Percentiles rank a stretch among this genome's conserved stretches.
Evolutionary conservation across 2,888 invertebrate species (phyloP).

Genomic region (Brachypterus glaber): DNA sequence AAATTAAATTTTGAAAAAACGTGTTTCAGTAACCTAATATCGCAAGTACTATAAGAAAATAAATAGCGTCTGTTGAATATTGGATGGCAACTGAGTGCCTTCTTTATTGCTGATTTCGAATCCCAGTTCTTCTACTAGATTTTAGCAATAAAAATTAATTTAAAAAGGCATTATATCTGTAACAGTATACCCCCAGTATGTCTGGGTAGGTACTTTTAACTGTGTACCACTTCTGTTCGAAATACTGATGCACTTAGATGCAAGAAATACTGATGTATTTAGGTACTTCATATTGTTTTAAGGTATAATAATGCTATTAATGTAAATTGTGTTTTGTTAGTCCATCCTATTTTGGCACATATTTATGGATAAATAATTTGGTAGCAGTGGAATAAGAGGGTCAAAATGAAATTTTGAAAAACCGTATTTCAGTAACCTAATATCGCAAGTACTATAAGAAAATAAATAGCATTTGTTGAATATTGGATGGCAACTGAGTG

Average conservation of each 20-base stretch:
- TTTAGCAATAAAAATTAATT: conserved; percentile 8
- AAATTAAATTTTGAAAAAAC: conserved; percentile 19
- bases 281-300: too few relatives aligned
- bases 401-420: conserved; percentile 19
- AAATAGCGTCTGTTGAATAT: conserved; percentile 28
- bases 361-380: too few relatives aligned
- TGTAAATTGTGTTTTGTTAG: too few relatives aligned
- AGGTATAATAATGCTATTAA: too few relatives aligned
- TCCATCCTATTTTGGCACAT: too few relatives aligned
- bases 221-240: too few relatives aligned
- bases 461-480: conserved; percentile 28
- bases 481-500: conserved; percentile 28
- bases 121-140: conserved; percentile 5
- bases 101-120: conserved; percentile 21
- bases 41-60: conserved; percentile 25
- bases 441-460: conserved; percentile 25
- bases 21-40: conserved; percentile 24
- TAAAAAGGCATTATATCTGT: too few relatives aligned
- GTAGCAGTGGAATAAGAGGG: too few relatives aligned
- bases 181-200: too few relatives aligned
- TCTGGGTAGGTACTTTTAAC: too few relatives aligned
- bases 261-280: too few relatives aligned
- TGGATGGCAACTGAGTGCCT: conserved; percentile 28
- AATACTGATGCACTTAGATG: too few relatives aligned
- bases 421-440: conserved; percentile 23